Base-by-base conservation (phyloP, 2,888 invertebrate genomes). In the Latheticus oryzae region DNA sequence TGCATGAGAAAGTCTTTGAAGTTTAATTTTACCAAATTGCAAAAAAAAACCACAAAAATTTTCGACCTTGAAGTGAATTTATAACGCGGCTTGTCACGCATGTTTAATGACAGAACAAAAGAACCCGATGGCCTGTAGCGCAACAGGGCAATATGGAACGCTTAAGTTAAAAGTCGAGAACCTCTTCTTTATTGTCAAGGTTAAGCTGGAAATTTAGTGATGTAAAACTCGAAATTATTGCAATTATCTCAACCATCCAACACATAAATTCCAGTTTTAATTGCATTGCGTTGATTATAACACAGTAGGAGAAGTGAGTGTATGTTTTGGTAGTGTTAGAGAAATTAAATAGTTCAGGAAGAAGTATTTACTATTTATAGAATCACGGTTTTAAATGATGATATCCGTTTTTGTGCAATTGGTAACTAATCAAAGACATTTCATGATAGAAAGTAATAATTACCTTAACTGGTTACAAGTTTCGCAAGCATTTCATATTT, bases 51-150 rank as follows among this genome's bases (percentile, higher is more conserved):
- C n/a, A n/a, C n/a, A n/a, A n/a, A n/a, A n/a, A 26, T 16, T 11
- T 3, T 13, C 50, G 50, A 37, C 50, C 50, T 50, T 50, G 15
- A 51, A 28, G 51, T 51, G 37, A 30, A 51, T 51, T 51, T 51
- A 51, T 51, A 50, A 37, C 50, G 19, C 37, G 9, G 5, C 38
- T n/a, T 12, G 26, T 19, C 38, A 51, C 16, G 30, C 38, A 38
- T 51, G 48, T 48, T 48, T 48, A 48, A 48, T 48, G 50, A 38
- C 38, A 38, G 28, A 5, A 51, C 51, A 51, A 38, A 51, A 30
- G 38, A 30, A 47, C 9, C 5, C 11, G 15, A 13, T 15, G 24
- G 45, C 48, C 37, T 13, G 37, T 17, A 26, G 32, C 24, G 16
- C 5, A 24, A n/a, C 45, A 17, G 51, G 35, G 24, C 37, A 50